Base-by-base conservation (phyloP, 2,113 vertebrate species). In the Festucalex cinctus region DNA sequence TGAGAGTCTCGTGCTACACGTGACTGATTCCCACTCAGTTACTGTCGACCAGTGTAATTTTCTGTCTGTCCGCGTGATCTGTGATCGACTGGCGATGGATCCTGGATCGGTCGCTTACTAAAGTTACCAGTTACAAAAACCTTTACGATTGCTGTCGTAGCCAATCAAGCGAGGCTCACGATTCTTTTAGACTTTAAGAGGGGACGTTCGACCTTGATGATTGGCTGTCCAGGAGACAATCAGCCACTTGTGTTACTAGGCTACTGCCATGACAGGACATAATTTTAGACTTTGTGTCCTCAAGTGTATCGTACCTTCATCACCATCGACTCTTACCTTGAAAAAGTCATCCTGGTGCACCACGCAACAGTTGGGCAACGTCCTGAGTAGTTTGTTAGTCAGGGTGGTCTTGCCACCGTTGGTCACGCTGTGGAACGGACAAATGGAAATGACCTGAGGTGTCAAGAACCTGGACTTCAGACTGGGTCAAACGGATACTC, bases 341-440 rank as follows among this genome's bases (percentile, higher is more conserved):
- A 91, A 94, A 66, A 94, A 94, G 85, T 92, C 89, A 77, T 94
- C 93, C 79, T 94, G 93, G 77, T 93, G 92, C 57, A 94, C 87
- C 24, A 94, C 92, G 66, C 92, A 94, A 75, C 93, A 92, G 77
- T 93, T 93, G 32, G 93, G 92, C 67, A 94, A 83, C 61, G 79
- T 85, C 78, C 88, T 87, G 65, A 91, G 57, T 16, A 94, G 88
- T 76, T 76, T 86, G 51, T 88, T 88, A 35, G 93, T 93, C 83
- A 94, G 44, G 62, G 93, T 93, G 73, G 93, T 93, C 84, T 94
- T 94, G 46, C 93, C 93, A 88, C 93, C 92, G 83, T 93, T 94
- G 84, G 93, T 94, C 84, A 93, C 90, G 58, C 93, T 94, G 85
- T 9, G 16, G 16, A 58, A 81, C 82, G 66, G 0, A 53, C 17